Evolutionary conservation across 2,797 vertebrate species (phyloP), one percentile per base, ranked within the genome.

Genomic region (Chaetophractus vellerosus): DNA sequence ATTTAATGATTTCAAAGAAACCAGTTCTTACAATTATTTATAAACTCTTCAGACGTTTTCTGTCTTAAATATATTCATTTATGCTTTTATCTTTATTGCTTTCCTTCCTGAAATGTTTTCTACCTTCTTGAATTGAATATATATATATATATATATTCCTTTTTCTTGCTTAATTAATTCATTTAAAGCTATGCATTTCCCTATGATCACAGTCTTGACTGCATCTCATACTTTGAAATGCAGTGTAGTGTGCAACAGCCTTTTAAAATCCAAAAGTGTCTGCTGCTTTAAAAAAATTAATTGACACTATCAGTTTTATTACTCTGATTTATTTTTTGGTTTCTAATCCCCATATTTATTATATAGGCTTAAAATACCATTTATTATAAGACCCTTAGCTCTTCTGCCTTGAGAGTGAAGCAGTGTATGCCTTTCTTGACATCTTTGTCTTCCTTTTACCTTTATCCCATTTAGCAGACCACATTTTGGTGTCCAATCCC

Each of bases 171-270:
- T 48, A 83, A 88, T 50, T 85, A 61, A 59, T 69, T 94, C 24
- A 69, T 45, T 78, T 74, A 88, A 90, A 94, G 24, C 57, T 95
- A 31, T 78, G 33, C 31, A 59, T 79, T 74, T 95, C 91, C 84
- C 76, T 74, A 6, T 63, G 45, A 68, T 90, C 90, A 64, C 66
- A 26, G 57, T 61, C 55, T 94, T 90, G 48, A 26, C 75, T 26
- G 55, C 9, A 75, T 75, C 52, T 90, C 33, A n/a, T 15, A 76
- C 63, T 93, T 94, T 69, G 31, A 33, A 50, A 72, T 31, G 2
- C 19, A 38, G 19, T 72, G 5, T 48, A 50, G 38, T 82, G 61
- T 50, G 72, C 57, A 66, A 38, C 4, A 63, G 15, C 3, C 14
- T 61, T 95, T 63, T 68, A 76, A 84, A 87, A 88, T 85, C 26